Percentiles rank a stretch among this genome's conserved stretches.
These are phyloP conservation scores for Lepidurus apus DNA, from an alignment of 1,140 invertebrate genomes.

Conservation along the genomic window DNA sequence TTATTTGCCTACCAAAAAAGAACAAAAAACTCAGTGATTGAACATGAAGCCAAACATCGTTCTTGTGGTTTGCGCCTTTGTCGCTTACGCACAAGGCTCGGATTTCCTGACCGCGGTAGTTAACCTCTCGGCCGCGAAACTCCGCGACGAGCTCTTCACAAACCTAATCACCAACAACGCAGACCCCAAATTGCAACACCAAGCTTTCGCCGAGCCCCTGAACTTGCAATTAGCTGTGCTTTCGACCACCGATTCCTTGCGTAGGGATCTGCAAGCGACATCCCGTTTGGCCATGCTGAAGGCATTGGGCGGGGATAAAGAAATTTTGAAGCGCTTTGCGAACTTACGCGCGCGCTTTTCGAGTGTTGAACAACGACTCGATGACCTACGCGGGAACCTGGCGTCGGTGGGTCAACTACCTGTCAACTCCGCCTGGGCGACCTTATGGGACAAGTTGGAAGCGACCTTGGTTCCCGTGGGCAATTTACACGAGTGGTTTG, in stretches of 20 bases:
- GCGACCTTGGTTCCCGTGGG: neutral
- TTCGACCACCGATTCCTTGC: constrained; percentile 27
- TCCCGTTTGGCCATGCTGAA: constrained; percentile 31
- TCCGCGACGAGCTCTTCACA: neutral
- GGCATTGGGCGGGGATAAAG: constrained; percentile 32
- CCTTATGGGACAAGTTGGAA: constrained; percentile 27
- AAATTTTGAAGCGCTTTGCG: constrained; percentile 34
- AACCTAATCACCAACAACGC: neutral
- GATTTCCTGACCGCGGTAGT: neutral
- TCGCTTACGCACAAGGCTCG: neutral
- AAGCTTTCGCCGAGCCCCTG: constrained; percentile 16
- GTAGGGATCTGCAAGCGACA: constrained; percentile 27
- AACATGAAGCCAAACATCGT: neutral
- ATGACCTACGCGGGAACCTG: neutral
- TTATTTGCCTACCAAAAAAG: no score
- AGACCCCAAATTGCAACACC: neutral
- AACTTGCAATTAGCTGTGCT: constrained; percentile 32
- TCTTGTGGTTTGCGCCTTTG: neutral
- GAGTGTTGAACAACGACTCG: constrained; percentile 16
- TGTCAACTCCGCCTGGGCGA: neutral
- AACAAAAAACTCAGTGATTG: no score
- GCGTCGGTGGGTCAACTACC: constrained; percentile 1
- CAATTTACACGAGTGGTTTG: constrained; percentile 33
- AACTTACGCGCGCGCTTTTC: constrained; percentile 27
- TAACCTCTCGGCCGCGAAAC: neutral